Base-by-base conservation (phyloP, 2,113 vertebrate species). In the Penelope pileata region DNA sequence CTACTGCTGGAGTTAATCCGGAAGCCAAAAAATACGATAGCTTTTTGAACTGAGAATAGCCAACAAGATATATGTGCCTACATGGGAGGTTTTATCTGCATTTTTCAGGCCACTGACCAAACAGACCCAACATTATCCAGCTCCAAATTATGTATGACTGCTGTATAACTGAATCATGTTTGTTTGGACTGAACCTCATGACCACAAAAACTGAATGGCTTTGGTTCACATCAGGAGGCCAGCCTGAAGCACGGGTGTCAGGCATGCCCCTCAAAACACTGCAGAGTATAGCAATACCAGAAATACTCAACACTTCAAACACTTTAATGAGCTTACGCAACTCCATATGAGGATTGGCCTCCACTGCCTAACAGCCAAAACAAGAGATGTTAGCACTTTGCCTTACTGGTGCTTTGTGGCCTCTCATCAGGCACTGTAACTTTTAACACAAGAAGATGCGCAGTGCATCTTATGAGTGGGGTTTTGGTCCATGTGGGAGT, bases 381-480 rank as follows among this genome's bases (percentile, higher is more conserved):
- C 3, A 69, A 29, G 12, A 66, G 47, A n/a, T 0, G 4, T 24
- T 32, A 58, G 21, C 21, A 45, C 8, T 10, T 7, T 27, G 34
- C 15, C 11, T 21, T 48, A 12, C 27, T n/a, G 42, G 42, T 38
- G 53, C 8, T 2, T 1, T 9, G n/a, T 10, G 30, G 22, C 34
- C 24, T 56, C 63, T 62, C 13, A 19, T 58, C 45, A 59, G 67
- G 38, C 27, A 68, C 23, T 34, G 1, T 3, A 36, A 17, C 34
- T 34, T 59, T 48, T 29, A 36, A 59, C 14, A 59, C 43, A 42
- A 40, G 38, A 54, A 42, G 15, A 9, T 69, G 48, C 64, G 47
- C 17, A 47, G 15, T 19, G 40, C 5, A 7, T 0, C 0, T 10
- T 14, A 42, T 1, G 1, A 88, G 17, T 64, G 23, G 32, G 17